Evolutionary conservation across 1,140 invertebrate species (phyloP), one percentile per base, ranked within the genome.

Genomic region (Lordiphosa collinella): DNA sequence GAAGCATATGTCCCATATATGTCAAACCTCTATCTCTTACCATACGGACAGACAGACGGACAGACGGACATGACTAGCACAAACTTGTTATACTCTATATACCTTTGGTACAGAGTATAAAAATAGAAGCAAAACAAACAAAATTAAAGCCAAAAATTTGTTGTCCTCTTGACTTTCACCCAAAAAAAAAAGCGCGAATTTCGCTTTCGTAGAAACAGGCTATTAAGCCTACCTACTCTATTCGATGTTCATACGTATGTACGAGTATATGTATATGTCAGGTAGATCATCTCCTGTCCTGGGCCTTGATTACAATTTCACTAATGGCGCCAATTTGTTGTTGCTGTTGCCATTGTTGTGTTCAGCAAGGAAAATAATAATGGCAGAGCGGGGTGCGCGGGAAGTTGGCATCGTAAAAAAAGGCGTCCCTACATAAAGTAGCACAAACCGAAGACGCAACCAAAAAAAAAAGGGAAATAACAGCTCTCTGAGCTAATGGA

Each of bases 311-410:
- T 84, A 82, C 72, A 73, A 84, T 82, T 57, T 63, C 16, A 46
- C 51, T 69, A 82, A 82, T 82, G 78, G 78, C 58, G 74, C 62
- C 66, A 84, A 76, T 84, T 78, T 82, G 70, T 84, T 84, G 57
- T 55, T 74, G 60, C 25, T 69, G 58, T 50, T 32, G 44, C 53
- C 54, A 41, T 44, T 53, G 59, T 48, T 35, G 13, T 48, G 13
- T 48, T 35, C 18, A 56, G n/a, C 63, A 52, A 41, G 34, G 32
- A 59, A 67, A 34, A 34, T 16, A 48, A 48, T 34, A 48, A 48
- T 48, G 29, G 12, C 11, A 47, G 8, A 16, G 9, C 7, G 11
- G 6, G 12, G 9, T 14, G 3, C 1, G 1, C 31, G n/a, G 2
- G 32, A 18, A 34, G 12, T 13, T 47, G 13, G 47, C 16, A 50